These are phyloP conservation scores for Diabrotica virgifera DNA, from an alignment of 1,140 invertebrate genomes.

Conservation along the genomic window DNA sequence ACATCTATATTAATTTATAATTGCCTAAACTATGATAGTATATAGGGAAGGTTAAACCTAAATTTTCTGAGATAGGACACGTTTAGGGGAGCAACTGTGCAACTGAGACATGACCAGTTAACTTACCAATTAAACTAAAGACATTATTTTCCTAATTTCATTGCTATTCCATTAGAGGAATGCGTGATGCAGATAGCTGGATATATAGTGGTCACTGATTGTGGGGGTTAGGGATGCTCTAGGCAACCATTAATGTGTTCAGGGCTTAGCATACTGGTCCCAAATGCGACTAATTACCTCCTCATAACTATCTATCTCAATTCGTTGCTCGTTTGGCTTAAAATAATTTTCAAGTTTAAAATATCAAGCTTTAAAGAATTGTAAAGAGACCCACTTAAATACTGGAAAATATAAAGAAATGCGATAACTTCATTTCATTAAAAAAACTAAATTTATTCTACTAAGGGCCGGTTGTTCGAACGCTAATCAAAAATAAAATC, in stretches of 20 bases:
- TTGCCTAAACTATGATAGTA: too few species aligned
- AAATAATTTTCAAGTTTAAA: too few species aligned
- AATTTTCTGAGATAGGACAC: not conserved
- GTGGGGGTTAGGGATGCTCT: constrained; percentile 29
- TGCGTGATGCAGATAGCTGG: constrained; percentile 46
- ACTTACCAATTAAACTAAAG: constrained; percentile 47
- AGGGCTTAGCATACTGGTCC: constrained; percentile 25
- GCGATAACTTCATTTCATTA: too few species aligned
- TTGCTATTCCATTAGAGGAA: constrained; percentile 48
- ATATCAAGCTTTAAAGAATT: too few species aligned
- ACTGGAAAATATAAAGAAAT: too few species aligned
- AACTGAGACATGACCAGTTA: constrained; percentile 22
- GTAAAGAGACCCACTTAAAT: too few species aligned
- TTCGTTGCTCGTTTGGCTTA: not conserved
- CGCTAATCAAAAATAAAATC: too few species aligned
- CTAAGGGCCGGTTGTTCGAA: too few species aligned
- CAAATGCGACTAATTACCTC: constrained; percentile 35
- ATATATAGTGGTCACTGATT: constrained; percentile 31
- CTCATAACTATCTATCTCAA: constrained; percentile 7
- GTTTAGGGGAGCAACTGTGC: constrained; percentile 4
- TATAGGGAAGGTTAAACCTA: too few species aligned
- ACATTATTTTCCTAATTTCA: constrained; percentile 49
- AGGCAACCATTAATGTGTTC: constrained; percentile 38
- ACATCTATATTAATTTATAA: too few species aligned
- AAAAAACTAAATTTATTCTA: too few species aligned